Evolutionary conservation across 2,888 invertebrate genomes (phyloP).

Genomic region (Lissonota sp.): DNA sequence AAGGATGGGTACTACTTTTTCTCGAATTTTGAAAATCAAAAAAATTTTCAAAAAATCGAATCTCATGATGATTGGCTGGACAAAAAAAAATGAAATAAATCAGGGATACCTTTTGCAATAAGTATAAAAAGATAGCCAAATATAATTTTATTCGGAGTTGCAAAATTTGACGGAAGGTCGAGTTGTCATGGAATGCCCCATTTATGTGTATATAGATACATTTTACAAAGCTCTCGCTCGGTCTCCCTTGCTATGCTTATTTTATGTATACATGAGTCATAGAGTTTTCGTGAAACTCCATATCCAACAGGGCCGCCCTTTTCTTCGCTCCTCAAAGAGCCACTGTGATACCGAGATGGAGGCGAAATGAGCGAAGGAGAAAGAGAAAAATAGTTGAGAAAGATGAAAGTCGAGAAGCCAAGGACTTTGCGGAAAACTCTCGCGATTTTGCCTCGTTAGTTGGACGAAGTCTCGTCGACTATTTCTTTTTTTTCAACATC

Average conservation of each 20-base stretch:
- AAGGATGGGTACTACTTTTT: no score
- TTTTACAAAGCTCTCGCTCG: no score
- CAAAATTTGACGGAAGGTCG: no score
- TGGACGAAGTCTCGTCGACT: conserved; percentile 33
- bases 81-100: no score
- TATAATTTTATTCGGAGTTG: no score
- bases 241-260: not conserved
- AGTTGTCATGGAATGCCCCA: no score
- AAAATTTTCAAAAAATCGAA: no score
- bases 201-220: no score
- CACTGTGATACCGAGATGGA: not conserved
- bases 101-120: no score
- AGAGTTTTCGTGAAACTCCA: not conserved
- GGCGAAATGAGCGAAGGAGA: not conserved
- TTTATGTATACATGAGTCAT: not conserved
- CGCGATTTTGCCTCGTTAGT: conserved; percentile 56
- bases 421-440: conserved; percentile 45
- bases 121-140: no score
- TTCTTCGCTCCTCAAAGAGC: conserved; percentile 2
- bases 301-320: not conserved
- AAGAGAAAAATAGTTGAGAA: conserved; percentile 4
- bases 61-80: no score
- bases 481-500: conserved; percentile 9
- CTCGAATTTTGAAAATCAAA: no score
- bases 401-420: conserved; percentile 20